Conservation (phyloP, 2,113 vertebrate species). For the Nycticebus coucang region DNA sequence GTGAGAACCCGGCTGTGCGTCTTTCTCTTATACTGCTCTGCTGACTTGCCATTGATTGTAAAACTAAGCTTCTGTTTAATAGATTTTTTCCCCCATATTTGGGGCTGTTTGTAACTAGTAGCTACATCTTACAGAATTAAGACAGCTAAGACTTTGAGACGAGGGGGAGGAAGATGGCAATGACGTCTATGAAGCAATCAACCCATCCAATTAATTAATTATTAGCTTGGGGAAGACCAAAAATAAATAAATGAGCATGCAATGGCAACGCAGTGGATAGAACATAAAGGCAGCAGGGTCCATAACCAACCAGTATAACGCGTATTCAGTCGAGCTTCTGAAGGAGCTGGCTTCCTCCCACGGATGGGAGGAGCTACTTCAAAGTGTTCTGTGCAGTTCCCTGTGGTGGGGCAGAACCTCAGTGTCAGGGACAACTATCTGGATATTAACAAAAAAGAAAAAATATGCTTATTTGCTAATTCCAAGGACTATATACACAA, state of each 20-base stretch:
- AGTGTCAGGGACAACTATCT: background rate
- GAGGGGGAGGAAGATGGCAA: background rate
- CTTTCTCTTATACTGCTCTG: background rate
- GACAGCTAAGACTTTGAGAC: background rate
- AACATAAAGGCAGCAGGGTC: background rate
- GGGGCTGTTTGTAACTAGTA: background rate
- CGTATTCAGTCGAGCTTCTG: background rate
- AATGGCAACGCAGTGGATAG: background rate
- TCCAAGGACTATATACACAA: background rate
- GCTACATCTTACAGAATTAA: background rate
- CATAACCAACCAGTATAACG: background rate
- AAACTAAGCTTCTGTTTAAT: background rate
- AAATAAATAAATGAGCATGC: background rate
- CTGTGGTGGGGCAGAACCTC: background rate
- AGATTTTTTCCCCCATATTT: background rate
- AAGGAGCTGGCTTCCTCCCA: background rate
- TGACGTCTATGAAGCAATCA: background rate
- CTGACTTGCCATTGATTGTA: accelerated
- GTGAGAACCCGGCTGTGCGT: background rate
- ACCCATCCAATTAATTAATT: background rate
- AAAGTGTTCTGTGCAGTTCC: background rate
- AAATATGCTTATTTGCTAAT: background rate
- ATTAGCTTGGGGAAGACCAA: background rate
- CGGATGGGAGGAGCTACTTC: background rate
- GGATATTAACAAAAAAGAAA: background rate